Evolutionary conservation across 64 coral and sea anemone species (phyloP).

Genomic region (Montipora efflorescens): DNA sequence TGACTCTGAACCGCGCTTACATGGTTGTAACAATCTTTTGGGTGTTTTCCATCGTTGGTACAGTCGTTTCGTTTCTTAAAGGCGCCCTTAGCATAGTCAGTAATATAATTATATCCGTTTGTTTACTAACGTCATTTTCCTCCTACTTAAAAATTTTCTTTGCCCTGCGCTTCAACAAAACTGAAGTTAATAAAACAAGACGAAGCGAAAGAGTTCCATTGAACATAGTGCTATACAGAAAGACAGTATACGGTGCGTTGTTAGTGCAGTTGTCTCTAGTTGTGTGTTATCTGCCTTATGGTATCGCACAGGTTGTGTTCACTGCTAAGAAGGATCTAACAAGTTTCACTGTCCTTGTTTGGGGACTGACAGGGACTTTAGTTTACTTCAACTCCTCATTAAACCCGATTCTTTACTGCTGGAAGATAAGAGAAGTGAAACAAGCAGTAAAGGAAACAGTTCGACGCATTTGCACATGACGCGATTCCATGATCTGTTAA

Average conservation of each 20-base stretch:
- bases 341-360: neutral
- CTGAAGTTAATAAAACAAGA: neutral
- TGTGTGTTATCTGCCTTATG: neutral
- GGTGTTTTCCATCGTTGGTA: neutral
- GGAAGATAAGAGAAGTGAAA: neutral
- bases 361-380: neutral
- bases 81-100: neutral
- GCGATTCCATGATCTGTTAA: neutral
- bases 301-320: neutral
- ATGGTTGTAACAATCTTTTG: neutral
- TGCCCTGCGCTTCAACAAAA: neutral
- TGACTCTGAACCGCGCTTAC: neutral
- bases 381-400: neutral
- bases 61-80: neutral
- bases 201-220: neutral
- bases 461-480: neutral
- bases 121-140: neutral
- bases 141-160: slow-evolving; percentile 5
- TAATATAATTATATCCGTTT: neutral
- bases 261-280: neutral
- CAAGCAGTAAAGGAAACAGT: slow-evolving; percentile 2
- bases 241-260: slow-evolving; percentile 8
- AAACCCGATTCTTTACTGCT: slow-evolving; percentile 10
- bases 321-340: neutral
- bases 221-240: slow-evolving; percentile 25